These are phyloP conservation scores for Umimayanthus kanabou DNA, from an alignment of 92 coral and sea anemone genomes.

Conservation along the genomic window DNA sequence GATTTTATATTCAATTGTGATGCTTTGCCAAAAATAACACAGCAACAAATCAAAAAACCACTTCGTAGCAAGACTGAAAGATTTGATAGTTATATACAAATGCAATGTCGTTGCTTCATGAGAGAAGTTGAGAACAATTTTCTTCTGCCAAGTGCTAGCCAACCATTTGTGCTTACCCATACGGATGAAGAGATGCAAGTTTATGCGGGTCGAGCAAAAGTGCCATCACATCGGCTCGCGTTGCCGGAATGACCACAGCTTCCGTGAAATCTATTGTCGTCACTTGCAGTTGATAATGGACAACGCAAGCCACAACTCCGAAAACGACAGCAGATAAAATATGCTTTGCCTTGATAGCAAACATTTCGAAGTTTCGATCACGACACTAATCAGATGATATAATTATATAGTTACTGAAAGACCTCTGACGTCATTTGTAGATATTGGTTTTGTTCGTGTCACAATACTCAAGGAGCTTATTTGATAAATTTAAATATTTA, in stretches of 20 bases:
- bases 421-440: no score
- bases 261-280: conserved; percentile 3
- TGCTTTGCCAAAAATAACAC: no score
- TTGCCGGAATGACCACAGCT: not conserved
- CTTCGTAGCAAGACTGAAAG: no score
- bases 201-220: not conserved
- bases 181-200: not conserved
- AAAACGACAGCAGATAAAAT: not conserved
- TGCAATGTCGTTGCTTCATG: not conserved
- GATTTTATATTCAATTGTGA: no score
- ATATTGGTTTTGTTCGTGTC: no score
- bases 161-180: not conserved
- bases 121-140: not conserved
- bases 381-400: no score
- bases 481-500: no score
- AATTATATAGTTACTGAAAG: no score
- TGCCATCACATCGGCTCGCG: not conserved
- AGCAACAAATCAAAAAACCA: no score
- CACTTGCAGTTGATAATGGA: conserved; percentile 7
- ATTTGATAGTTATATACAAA: no score
- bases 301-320: not conserved
- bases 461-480: no score
- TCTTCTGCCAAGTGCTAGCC: no score
- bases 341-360: not conserved
- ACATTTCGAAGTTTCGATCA: not conserved